phyloP scores from a whole-genome alignment of 2,888 invertebrate genomes.

The Cataglyphis albicans region DNA sequence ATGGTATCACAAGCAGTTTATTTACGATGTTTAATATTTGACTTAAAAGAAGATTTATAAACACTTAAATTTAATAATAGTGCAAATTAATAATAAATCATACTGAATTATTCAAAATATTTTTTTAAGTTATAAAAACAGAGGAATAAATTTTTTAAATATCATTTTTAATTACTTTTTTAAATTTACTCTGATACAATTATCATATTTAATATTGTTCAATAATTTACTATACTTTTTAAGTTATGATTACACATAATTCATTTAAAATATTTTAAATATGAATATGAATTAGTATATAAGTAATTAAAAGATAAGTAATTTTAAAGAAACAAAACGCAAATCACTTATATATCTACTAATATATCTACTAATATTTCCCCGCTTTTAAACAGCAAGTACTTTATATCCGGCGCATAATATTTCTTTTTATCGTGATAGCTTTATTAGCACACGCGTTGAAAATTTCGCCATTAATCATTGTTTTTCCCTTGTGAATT shows the following conservation, averaged over 20 bases:
- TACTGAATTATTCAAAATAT: neutral
- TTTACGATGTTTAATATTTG: neutral
- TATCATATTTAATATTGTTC: conserved; percentile 5
- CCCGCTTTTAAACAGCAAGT: conserved; percentile 37
- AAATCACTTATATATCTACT: conserved; percentile 40
- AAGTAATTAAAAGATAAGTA: neutral
- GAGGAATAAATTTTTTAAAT: neutral
- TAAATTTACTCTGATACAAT: neutral
- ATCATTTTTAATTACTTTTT: no score
- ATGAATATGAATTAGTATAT: neutral
- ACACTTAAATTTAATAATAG: neutral
- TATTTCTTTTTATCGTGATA: conserved; percentile 73
- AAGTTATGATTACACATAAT: neutral
- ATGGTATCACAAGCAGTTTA: neutral
- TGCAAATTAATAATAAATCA: neutral
- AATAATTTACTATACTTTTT: neutral
- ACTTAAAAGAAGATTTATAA: neutral
- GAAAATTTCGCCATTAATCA: conserved; percentile 68
- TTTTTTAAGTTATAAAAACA: neutral
- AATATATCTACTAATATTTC: conserved; percentile 57
- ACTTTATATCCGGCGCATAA: conserved; percentile 55
- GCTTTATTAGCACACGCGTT: conserved; percentile 71
- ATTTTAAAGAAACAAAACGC: conserved; percentile 11
- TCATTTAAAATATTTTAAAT: conserved; percentile 13
- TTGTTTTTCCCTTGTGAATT: conserved; percentile 72